phyloP scores from a whole-genome alignment of 2,113 vertebrate genomes.

The Oryctolagus cuniculus region DNA sequence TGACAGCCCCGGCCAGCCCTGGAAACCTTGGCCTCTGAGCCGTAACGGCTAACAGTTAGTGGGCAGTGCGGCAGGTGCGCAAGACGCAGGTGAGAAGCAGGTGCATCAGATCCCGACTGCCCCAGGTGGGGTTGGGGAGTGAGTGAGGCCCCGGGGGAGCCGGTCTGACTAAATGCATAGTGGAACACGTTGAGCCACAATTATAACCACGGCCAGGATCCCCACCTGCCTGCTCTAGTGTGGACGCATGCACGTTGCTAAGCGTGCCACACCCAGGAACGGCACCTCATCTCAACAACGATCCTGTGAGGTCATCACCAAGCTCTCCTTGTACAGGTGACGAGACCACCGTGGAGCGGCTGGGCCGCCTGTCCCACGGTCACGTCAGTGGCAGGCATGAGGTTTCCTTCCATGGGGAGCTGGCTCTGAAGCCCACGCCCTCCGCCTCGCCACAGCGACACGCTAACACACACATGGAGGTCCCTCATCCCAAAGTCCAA shows the following conservation, averaged over 20 bases:
- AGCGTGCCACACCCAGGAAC: accelerated
- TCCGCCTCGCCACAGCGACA: accelerated
- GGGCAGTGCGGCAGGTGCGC: not conserved
- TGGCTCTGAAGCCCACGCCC: not conserved
- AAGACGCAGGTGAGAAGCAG: not conserved
- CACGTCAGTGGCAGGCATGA: not conserved
- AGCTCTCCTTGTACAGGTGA: not conserved
- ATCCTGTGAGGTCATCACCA: not conserved
- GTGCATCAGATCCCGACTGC: not conserved
- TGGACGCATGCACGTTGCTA: not conserved
- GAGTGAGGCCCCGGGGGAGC: not conserved
- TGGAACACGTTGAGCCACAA: not conserved
- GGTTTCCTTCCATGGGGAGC: not conserved
- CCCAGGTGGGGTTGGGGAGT: not conserved
- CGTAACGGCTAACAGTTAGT: not conserved
- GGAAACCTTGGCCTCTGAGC: not conserved
- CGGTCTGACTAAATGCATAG: not conserved
- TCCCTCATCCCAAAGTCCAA: too few species aligned
- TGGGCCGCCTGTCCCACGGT: not conserved
- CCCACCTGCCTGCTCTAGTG: not conserved
- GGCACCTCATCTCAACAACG: not conserved
- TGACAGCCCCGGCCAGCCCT: not conserved
- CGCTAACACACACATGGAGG: too few species aligned
- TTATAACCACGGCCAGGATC: not conserved
- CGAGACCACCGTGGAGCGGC: not conserved